Conservation (phyloP, 1,140 invertebrate species). For the Spodoptera frugiperda region DNA sequence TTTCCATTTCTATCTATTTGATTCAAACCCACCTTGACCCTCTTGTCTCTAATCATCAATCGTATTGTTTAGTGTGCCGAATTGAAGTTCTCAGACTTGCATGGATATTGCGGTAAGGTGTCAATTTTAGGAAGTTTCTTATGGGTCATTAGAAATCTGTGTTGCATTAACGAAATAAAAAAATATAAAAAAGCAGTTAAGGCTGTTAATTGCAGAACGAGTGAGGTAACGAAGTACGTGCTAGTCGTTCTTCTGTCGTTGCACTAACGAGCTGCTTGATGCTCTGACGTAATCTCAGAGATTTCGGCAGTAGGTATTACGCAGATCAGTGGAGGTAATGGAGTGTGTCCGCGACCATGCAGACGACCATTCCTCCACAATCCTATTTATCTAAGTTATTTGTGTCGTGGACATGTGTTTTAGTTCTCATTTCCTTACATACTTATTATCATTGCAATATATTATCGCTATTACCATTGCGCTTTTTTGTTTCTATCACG, state of each 20-base stretch:
- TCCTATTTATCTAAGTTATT: conserved; percentile 12
- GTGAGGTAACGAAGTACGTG: conserved; percentile 69
- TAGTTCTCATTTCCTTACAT: conserved; percentile 11
- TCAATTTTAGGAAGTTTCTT: conserved; percentile 34
- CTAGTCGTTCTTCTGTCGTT: conserved; percentile 56
- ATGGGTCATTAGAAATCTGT: conserved; percentile 42
- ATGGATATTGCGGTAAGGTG: conserved; percentile 13
- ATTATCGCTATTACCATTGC: not conserved
- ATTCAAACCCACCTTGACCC: not conserved
- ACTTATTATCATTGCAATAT: not conserved
- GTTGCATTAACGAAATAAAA: conserved; percentile 50
- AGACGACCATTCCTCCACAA: conserved; percentile 19
- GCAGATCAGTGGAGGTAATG: conserved; percentile 72
- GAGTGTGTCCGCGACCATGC: conserved; percentile 59
- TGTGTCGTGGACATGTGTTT: conserved; percentile 29
- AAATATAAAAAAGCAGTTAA: conserved; percentile 43
- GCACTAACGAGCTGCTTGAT: conserved; percentile 69
- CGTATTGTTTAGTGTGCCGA: conserved; percentile 14
- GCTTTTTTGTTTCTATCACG: not conserved
- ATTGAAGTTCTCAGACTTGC: conserved; percentile 10
- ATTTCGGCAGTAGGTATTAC: conserved; percentile 73
- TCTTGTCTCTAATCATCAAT: conserved; percentile 17
- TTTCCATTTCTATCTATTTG: not conserved
- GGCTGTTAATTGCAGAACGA: conserved; percentile 65
- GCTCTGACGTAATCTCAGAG: conserved; percentile 67